A percentile compares a stretch with the other conserved stretches of the same genome.
phyloP scores from a whole-genome alignment of 2,797 vertebrate genomes.

The Heterohyrax brucei region DNA sequence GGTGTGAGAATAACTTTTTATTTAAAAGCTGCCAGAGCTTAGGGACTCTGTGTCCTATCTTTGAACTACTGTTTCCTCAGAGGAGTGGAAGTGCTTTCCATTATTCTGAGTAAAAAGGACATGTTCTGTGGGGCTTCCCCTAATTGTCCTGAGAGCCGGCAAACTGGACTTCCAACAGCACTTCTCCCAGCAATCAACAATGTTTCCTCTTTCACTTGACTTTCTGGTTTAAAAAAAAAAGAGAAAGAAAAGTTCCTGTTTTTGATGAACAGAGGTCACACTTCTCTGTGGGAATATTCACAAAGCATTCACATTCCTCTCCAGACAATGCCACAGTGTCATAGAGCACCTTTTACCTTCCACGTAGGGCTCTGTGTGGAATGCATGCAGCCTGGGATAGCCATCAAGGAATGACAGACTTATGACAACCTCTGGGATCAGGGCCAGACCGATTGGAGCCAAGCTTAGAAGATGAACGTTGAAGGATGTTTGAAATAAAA shows the following conservation, averaged over 20 bases:
- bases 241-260: slow-evolving; percentile 75
- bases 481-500: slow-evolving; percentile 41
- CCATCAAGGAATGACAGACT: slow-evolving; percentile 78
- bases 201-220: slow-evolving; percentile 86
- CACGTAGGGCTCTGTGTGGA: neutral
- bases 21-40: slow-evolving; percentile 75
- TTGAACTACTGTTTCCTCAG: slow-evolving; percentile 85
- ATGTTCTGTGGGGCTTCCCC: slow-evolving; percentile 88
- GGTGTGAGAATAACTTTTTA: slow-evolving; percentile 1
- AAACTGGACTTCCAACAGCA: slow-evolving; percentile 84
- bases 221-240: slow-evolving; percentile 82
- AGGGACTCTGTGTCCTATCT: slow-evolving; percentile 85
- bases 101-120: slow-evolving; percentile 83
- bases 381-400: slow-evolving; percentile 70
- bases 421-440: neutral
- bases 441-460: neutral
- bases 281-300: slow-evolving; percentile 70
- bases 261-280: slow-evolving; percentile 69
- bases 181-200: slow-evolving; percentile 84
- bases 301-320: slow-evolving; percentile 71
- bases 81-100: slow-evolving; percentile 86
- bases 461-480: neutral
- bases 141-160: slow-evolving; percentile 88
- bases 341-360: slow-evolving; percentile 72
- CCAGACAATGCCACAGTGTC: slow-evolving; percentile 71